phyloP scores from a whole-genome alignment of 2,888 invertebrate species.

The Epinotia demarniana region DNA sequence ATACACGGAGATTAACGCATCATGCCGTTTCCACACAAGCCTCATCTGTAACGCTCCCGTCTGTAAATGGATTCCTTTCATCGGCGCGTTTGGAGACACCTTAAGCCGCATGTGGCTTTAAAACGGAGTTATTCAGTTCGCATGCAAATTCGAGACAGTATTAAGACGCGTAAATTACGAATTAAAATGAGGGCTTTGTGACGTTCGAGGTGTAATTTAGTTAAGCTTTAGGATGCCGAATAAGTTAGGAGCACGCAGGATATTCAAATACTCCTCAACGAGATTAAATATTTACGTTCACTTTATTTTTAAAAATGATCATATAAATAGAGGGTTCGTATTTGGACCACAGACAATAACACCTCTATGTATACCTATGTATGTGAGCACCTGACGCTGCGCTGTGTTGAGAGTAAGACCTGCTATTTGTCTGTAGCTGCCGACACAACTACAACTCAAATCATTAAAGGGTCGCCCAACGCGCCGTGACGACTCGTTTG shows the following conservation, averaged over 20 bases:
- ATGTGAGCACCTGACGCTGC: too few species aligned
- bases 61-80: constrained; percentile 19
- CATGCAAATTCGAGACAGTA: constrained; percentile 59
- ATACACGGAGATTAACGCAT: constrained; percentile 11
- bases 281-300: too few species aligned
- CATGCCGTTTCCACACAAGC: constrained; percentile 21
- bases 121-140: constrained; percentile 55
- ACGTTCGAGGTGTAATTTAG: constrained; percentile 2
- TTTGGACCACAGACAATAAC: too few species aligned
- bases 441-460: too few species aligned
- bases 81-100: constrained; percentile 14
- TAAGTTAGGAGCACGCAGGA: constrained; percentile 3
- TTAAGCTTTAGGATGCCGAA: constrained; percentile 8
- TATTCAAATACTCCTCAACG: not conserved
- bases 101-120: constrained; percentile 19
- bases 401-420: too few species aligned
- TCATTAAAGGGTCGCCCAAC: too few species aligned
- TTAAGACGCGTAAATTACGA: constrained; percentile 56
- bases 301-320: too few species aligned
- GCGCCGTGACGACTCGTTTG: too few species aligned
- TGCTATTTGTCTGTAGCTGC: too few species aligned
- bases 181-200: constrained; percentile 25
- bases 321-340: too few species aligned
- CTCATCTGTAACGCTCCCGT: constrained; percentile 1
- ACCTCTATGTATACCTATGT: too few species aligned